Conservation (phyloP, 2,797 vertebrate genomes). For the Aselliscus stoliczkanus region DNA sequence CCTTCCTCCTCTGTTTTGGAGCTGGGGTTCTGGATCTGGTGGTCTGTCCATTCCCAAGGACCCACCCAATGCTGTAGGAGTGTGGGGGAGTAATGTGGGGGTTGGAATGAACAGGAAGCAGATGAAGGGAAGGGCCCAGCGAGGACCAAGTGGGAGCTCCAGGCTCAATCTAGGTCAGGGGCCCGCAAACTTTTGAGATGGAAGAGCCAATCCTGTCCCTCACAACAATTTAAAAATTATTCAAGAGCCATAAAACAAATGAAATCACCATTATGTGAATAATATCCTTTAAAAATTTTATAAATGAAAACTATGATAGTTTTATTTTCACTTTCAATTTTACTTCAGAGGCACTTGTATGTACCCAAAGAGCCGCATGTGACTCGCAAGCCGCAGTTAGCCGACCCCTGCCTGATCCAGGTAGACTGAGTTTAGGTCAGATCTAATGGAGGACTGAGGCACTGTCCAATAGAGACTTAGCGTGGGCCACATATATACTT, state of each 20-base stretch:
- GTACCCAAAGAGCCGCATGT: too few species aligned
- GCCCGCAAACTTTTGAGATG: too few species aligned
- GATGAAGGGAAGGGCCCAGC: neutral
- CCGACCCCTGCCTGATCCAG: too few species aligned
- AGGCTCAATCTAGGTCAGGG: neutral
- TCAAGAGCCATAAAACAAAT: too few species aligned
- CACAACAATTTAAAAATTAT: too few species aligned
- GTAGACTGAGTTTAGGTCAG: neutral
- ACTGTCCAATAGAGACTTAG: neutral
- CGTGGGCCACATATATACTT: neutral
- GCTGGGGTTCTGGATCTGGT: neutral
- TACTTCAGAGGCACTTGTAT: too few species aligned
- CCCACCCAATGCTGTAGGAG: neutral
- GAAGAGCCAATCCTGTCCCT: too few species aligned
- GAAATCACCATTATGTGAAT: too few species aligned
- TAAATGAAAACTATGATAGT: too few species aligned
- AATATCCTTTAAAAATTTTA: too few species aligned
- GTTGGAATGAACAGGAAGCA: neutral
- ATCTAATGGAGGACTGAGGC: neutral
- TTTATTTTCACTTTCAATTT: too few species aligned
- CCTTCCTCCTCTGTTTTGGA: neutral
- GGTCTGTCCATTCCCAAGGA: neutral
- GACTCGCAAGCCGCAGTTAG: too few species aligned
- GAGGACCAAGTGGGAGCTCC: neutral
- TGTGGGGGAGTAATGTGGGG: accelerated